Evolutionary conservation across 2,888 invertebrate genomes (phyloP).

Genomic region (Drosophila buzzatii): DNA sequence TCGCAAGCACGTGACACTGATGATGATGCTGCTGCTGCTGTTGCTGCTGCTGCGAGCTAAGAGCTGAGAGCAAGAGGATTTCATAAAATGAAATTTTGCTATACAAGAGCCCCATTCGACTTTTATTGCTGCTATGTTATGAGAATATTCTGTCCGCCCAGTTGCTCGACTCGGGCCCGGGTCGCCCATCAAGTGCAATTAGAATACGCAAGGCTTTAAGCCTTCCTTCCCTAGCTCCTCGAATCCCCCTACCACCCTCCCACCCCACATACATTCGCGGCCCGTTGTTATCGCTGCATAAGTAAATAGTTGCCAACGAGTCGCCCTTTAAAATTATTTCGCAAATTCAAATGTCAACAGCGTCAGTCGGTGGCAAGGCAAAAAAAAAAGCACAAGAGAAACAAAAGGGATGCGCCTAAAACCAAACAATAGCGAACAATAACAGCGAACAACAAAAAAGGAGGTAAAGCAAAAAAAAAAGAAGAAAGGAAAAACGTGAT

Average conservation of each 20-base stretch:
- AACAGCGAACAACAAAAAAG: conserved; percentile 11
- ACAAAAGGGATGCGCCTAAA: conserved; percentile 18
- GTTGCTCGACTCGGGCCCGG: background rate
- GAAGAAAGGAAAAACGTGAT: no score
- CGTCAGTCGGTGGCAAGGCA: conserved; percentile 7
- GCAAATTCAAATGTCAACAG: conserved; percentile 53
- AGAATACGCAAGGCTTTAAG: conserved; percentile 52
- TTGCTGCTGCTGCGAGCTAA: conserved; percentile 18
- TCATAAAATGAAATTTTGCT: conserved; percentile 58
- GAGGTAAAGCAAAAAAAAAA: no score
- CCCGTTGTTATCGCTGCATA: conserved; percentile 34
- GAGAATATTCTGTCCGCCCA: conserved; percentile 29
- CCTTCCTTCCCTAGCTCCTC: conserved; percentile 4
- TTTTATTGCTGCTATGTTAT: conserved; percentile 55
- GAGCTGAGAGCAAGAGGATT: conserved; percentile 36
- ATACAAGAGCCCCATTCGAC: conserved; percentile 48
- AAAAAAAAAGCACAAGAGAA: conserved; percentile 6
- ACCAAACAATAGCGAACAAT: conserved; percentile 11
- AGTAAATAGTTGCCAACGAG: conserved; percentile 49
- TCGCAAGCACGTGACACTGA: conserved; percentile 56
- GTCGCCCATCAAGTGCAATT: conserved; percentile 55
- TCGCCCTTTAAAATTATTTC: conserved; percentile 28
- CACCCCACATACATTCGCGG: background rate
- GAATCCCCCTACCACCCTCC: background rate
- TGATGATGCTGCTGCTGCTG: conserved; percentile 7